Base-by-base conservation (phyloP, 1,140 invertebrate species). In the Grapholita molesta region DNA sequence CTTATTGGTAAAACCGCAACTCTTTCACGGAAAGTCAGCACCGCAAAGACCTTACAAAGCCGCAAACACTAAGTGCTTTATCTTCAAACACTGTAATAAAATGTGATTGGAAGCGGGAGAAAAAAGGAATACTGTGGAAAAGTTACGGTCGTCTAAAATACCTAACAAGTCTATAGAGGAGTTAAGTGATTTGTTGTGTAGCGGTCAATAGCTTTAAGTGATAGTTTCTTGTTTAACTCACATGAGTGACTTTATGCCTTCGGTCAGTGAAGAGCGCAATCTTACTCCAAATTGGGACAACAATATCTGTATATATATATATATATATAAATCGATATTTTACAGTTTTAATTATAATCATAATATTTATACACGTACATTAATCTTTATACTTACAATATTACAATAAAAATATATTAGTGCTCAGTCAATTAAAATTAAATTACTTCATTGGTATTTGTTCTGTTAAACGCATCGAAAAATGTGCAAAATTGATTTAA, bases 111-210 rank as follows among this genome's bases (percentile, higher is more conserved):
- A 48, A 48, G 42, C 42, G 42, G 21, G 42, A 48, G 42, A 21
- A 48, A 48, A 48, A 48, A 48, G 18, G 35, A 70, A 65, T 66
- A 30, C 66, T 30, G 69, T 65, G 55, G 67, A 48, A 7, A 73
- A 74, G 38, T 72, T 28, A 30, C 67, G 48, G 69, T 72, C 25
- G 53, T 21, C 65, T 70, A 72, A 71, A 73, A 75, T 28, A 61
- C 24, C 25, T 61, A 57, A 61, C 25, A 61, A 61, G 24, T 61
- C 68, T 73, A 67, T 72, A 76, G 68, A 42, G 71, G 70, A 70
- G 67, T 74, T 80, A 90, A 90, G 88, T 84, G 88, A 88, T 85
- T 86, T 90, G 83, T 84, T 79, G 80, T 86, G 88, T 90, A 72
- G 78, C 74, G 79, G 83, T 82, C 82, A 84, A 83, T 81, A 74